Percentiles rank a stretch among this genome's conserved stretches.
Evolutionary conservation across 2,888 invertebrate species (phyloP).

Genomic region (Strigamia crassipes): DNA sequence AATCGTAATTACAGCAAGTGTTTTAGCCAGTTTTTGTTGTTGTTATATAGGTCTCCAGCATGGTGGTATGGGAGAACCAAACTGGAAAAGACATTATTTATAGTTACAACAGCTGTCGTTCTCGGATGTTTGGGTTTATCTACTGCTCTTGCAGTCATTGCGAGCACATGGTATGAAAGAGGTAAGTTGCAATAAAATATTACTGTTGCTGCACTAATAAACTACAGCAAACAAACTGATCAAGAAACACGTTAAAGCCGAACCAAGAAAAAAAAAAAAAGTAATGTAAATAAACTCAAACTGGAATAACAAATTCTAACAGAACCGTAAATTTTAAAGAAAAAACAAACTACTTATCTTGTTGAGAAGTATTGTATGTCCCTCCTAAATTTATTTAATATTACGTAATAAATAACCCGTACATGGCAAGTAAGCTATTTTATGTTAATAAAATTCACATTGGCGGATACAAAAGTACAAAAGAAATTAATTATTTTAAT

Average conservation of each 20-base stretch:
- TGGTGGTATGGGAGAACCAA: conserved; percentile 80
- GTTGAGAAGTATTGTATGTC: too few species aligned
- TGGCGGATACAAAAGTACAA: not conserved
- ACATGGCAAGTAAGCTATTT: conserved; percentile 51
- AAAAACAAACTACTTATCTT: too few species aligned
- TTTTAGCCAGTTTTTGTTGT: not conserved
- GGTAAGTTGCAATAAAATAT: conserved; percentile 23
- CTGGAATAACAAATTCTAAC: too few species aligned
- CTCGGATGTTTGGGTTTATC: conserved; percentile 68
- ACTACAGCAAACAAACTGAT: not conserved
- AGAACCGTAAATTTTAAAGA: too few species aligned
- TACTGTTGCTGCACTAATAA: not conserved
- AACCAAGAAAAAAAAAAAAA: not conserved
- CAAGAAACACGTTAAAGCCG: not conserved
- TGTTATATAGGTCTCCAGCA: conserved; percentile 58
- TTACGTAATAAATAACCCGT: not conserved
- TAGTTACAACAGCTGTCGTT: conserved; percentile 66
- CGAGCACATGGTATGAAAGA: conserved; percentile 44
- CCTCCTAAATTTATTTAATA: not conserved
- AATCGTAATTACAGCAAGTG: not conserved
- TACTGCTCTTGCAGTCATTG: conserved; percentile 65
- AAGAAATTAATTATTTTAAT: not conserved
- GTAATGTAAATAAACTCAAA: too few species aligned
- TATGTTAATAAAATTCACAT: conserved; percentile 51
- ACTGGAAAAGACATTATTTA: conserved; percentile 71